Conservation (phyloP, 2,797 vertebrate species). For the Cuniculus paca region DNA sequence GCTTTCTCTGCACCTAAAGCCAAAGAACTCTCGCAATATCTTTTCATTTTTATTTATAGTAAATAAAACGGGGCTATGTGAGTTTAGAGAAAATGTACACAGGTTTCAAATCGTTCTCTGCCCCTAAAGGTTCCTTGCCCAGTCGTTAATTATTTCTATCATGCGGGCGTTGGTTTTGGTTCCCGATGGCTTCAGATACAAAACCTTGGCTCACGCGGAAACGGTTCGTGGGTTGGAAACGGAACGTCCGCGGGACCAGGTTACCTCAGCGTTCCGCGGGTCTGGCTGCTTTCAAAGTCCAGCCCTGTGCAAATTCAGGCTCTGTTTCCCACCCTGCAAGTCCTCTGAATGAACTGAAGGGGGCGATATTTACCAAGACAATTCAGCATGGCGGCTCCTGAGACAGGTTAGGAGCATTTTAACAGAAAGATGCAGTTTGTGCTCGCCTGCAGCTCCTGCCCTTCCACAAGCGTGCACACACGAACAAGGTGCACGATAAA, state of each 20-base stretch:
- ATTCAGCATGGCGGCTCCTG: neutral
- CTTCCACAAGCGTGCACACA: neutral
- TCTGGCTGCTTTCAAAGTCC: neutral
- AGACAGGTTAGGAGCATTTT: neutral
- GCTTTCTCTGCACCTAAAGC: constrained; percentile 17
- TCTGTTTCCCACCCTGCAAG: constrained; percentile 15
- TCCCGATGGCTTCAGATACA: neutral
- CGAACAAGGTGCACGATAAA: neutral
- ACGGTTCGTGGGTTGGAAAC: constrained; percentile 36
- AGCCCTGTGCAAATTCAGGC: neutral
- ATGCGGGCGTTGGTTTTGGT: neutral
- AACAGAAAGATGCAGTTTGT: neutral
- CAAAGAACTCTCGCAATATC: neutral
- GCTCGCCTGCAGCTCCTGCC: neutral
- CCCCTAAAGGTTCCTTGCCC: neutral
- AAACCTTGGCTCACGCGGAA: neutral
- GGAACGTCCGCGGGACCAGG: neutral
- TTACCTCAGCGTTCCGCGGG: neutral
- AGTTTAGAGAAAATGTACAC: neutral
- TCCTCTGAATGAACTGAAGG: constrained; percentile 81
- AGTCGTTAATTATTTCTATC: neutral
- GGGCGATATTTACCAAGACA: constrained; percentile 86
- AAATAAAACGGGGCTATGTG: neutral
- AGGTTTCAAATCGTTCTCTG: constrained; percentile 30
- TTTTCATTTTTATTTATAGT: neutral